Evolutionary conservation across 2,888 invertebrate genomes (phyloP).

Genomic region (Orchestes rusci): DNA sequence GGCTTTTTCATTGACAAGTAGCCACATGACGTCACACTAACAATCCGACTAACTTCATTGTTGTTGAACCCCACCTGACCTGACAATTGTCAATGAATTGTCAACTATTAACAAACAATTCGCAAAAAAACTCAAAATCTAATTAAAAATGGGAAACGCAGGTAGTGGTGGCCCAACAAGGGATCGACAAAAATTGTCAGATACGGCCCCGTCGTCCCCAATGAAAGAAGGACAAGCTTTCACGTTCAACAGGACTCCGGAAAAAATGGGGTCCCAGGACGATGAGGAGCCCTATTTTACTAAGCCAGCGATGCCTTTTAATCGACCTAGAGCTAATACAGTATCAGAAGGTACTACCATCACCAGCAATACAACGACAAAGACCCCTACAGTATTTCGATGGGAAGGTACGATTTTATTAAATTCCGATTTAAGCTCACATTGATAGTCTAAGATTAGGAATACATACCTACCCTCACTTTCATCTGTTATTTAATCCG

Average conservation of each 20-base stretch:
- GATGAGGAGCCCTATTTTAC: conserved; percentile 77
- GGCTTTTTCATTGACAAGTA: no score
- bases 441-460: no score
- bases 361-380: conserved; percentile 47
- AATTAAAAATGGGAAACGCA: conserved; percentile 65
- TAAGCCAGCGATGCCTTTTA: conserved; percentile 40
- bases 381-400: conserved; percentile 89
- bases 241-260: conserved; percentile 74
- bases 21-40: no score
- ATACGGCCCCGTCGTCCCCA: conserved; percentile 52
- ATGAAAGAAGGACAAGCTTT: conserved; percentile 73
- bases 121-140: no score
- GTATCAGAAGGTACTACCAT: conserved; percentile 38
- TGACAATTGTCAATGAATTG: no score
- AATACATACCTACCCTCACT: no score
- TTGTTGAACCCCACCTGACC: no score
- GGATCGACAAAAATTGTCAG: conserved; percentile 69
- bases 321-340: conserved; percentile 64
- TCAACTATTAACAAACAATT: no score
- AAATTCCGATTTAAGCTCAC: no score
- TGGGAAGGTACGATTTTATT: conserved; percentile 79
- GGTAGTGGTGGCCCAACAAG: conserved; percentile 65
- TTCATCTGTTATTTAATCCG: no score
- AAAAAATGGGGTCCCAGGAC: conserved; percentile 59
- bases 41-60: no score